Conservation (phyloP, 2,797 vertebrate genomes). For the Gobionotothen gibberifrons region DNA sequence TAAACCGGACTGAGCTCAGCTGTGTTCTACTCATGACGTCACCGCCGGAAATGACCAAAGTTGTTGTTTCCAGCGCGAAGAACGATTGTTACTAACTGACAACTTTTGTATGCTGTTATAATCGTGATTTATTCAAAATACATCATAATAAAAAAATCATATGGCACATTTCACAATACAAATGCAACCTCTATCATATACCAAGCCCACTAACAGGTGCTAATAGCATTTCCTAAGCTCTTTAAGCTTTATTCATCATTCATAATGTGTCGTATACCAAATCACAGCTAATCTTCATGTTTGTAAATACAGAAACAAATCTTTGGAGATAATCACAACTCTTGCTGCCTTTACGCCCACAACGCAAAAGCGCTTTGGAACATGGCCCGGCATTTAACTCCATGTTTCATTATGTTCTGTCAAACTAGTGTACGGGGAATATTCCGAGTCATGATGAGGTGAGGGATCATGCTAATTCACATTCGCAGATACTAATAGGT, state of each 20-base stretch:
- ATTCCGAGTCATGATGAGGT: constrained; percentile 67
- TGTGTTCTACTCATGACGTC: too few relatives aligned
- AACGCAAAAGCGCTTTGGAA: constrained; percentile 47
- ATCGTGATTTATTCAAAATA: too few relatives aligned
- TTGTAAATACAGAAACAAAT: constrained; percentile 47
- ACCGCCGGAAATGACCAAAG: too few relatives aligned
- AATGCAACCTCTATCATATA: too few relatives aligned
- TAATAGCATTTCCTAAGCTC: too few relatives aligned
- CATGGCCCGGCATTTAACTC: constrained; percentile 51
- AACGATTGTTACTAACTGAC: too few relatives aligned
- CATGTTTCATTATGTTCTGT: constrained; percentile 60
- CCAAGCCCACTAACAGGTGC: too few relatives aligned
- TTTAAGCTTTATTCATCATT: constrained; percentile 48
- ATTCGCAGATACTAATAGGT: constrained; percentile 66
- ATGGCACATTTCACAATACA: too few relatives aligned
- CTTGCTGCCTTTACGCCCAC: constrained; percentile 50
- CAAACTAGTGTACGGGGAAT: constrained; percentile 53
- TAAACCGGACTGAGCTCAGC: too few relatives aligned
- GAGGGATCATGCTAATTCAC: constrained; percentile 71
- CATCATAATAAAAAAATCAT: too few relatives aligned
- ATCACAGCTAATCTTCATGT: constrained; percentile 51
- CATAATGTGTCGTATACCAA: constrained; percentile 18
- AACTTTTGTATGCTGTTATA: too few relatives aligned
- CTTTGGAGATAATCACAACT: constrained; percentile 54
- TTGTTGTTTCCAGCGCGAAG: too few relatives aligned